phyloP scores from a whole-genome alignment of 2,797 vertebrate genomes.

The Catostomus latipinnis region DNA sequence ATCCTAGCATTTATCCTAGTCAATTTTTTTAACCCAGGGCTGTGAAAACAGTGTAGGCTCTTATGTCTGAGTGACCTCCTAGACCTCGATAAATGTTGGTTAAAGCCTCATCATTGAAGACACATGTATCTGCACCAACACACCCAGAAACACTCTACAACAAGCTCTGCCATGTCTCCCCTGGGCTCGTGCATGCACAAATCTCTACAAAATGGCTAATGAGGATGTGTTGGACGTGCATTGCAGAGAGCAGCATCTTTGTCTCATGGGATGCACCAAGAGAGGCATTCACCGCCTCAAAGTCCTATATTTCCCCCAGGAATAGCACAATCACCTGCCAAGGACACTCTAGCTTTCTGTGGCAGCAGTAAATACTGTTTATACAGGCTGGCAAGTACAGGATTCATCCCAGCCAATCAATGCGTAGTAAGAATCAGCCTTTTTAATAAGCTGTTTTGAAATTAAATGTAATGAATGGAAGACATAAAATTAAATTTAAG shows the following conservation, averaged over 20 bases:
- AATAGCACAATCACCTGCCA: conserved; percentile 23
- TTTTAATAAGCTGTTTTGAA: conserved; percentile 20
- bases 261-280: conserved; percentile 8
- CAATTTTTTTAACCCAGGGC: conserved; percentile 11
- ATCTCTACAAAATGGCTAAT: conserved; percentile 13
- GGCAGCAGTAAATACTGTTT: conserved; percentile 2
- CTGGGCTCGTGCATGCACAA: not conserved
- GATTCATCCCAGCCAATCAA: not conserved
- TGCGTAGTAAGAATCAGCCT: not conserved
- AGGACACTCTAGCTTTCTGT: not conserved
- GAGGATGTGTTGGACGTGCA: not conserved
- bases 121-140: conserved; percentile 24
- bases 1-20: conserved; percentile 15
- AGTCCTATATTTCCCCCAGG: conserved; percentile 18
- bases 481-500: not conserved
- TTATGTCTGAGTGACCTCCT: conserved; percentile 64
- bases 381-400: not conserved
- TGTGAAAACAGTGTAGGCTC: conserved; percentile 37
- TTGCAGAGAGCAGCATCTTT: not conserved
- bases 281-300: conserved; percentile 6
- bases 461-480: not conserved
- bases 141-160: not conserved
- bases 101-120: conserved; percentile 72
- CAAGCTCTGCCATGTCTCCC: not conserved
- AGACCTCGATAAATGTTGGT: conserved; percentile 73